Evolutionary conservation across 2,888 invertebrate species (phyloP), one percentile per base, ranked within the genome.

Genomic region (Temnothorax rugatulus): DNA sequence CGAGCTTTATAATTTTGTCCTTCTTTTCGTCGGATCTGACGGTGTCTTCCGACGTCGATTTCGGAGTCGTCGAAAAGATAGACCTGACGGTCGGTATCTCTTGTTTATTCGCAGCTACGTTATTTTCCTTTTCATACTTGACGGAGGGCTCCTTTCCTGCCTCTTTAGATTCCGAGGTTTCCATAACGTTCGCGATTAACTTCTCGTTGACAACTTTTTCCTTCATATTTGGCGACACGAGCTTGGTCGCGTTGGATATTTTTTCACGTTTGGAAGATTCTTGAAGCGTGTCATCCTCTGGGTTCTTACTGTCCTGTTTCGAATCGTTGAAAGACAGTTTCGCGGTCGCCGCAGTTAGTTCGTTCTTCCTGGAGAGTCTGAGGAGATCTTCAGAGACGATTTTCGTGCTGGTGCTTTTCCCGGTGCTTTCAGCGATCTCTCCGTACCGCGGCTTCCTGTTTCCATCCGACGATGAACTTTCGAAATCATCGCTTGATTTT

Each of bases 321-420:
- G 75, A 68, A 18, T 88, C 90, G 0, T 86, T 83, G 7, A 41
- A 18, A 21, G 69, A 11, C 1, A 84, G 74, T 18, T 83, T 90
- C n/a, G 83, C n/a, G 15, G 88, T 88, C 1, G 34, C 77, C 9
- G 41, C 44, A 71, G 75, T 86, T 63, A 90, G 41, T 15, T 79
- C 86, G 50, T 88, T 89, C 4, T 74, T 85, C 2, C 88, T 79
- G 0, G 87, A 83, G 8, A 83, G 52, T 18, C 83, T 86, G 57
- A 69, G 34, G 13, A 52, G n/a, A 18, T 85, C 84, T n/a, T 87
- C 89, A 11, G 83, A 68, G 1, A 82, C 18, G 0, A 82, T 74
- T n/a, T 86, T 89, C 41, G 87, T 81, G 76, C 87, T 89, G 4
- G 87, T 84, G 21, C 87, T 90, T 64, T 90, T 90, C 0, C 87